These are phyloP conservation scores for Typhlomys cinereus DNA, from an alignment of 2,113 vertebrate species.

Conservation along the genomic window DNA sequence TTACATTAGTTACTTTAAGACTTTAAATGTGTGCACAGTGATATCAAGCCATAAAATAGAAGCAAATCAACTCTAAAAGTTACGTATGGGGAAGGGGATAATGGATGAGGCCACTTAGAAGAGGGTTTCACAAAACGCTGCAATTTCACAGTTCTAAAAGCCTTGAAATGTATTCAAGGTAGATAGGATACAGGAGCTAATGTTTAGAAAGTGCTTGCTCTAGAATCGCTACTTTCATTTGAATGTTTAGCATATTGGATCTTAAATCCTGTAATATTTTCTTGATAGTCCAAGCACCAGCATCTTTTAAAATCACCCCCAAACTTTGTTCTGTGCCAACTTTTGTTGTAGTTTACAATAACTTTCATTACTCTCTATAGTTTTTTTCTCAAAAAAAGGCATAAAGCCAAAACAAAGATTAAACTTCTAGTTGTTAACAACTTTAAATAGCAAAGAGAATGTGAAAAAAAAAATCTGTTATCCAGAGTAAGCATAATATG, in stretches of 20 bases:
- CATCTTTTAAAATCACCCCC: conserved; percentile 57
- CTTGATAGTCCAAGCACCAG: conserved; percentile 51
- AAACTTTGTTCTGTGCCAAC: conserved; percentile 61
- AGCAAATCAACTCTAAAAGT: conserved; percentile 73
- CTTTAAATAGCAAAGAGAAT: conserved; percentile 43
- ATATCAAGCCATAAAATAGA: conserved; percentile 73
- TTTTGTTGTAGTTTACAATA: conserved; percentile 51
- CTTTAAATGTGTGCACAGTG: conserved; percentile 57
- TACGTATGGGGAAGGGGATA: not conserved
- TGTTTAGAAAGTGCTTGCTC: conserved; percentile 62
- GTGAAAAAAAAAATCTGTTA: not conserved
- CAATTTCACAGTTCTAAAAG: conserved; percentile 42
- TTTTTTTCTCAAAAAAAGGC: not conserved
- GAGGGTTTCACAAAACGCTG: conserved; percentile 72
- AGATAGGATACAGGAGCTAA: conserved; percentile 41
- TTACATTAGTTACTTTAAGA: conserved; percentile 70
- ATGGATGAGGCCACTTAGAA: conserved; percentile 68
- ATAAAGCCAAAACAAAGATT: conserved; percentile 59
- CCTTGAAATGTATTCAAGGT: conserved; percentile 73
- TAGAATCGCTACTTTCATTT: conserved; percentile 47
- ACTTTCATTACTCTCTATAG: conserved; percentile 11
- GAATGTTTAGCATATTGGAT: conserved; percentile 36
- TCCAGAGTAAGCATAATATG: not conserved
- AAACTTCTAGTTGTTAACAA: conserved; percentile 48
- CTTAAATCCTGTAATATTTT: conserved; percentile 53